Conservation (phyloP, 2,888 invertebrate genomes). For the Hypsopygia costalis region DNA sequence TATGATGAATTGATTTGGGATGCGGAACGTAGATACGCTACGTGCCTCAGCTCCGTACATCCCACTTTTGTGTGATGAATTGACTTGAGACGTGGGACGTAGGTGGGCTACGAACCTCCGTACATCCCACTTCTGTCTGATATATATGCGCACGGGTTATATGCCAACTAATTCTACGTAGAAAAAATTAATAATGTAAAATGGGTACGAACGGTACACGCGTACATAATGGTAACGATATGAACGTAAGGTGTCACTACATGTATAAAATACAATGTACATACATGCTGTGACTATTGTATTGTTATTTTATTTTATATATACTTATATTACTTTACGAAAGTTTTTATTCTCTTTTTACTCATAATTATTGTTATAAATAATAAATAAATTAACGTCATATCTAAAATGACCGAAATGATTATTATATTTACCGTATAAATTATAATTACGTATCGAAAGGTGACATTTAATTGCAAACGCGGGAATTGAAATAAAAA, state of each 20-base stretch:
- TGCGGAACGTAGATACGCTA: too few relatives aligned
- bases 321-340: conserved; percentile 55
- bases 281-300: conserved; percentile 65
- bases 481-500: conserved; percentile 62
- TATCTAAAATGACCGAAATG: conserved; percentile 60
- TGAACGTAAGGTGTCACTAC: conserved; percentile 31
- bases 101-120: too few relatives aligned
- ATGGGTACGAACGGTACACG: conserved; percentile 57
- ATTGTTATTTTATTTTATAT: conserved; percentile 55
- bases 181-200: conserved; percentile 45
- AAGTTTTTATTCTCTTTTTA: conserved; percentile 58
- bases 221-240: conserved; percentile 35
- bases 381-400: conserved; percentile 55
- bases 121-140: conserved; percentile 15
- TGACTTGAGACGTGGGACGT: conserved; percentile 5
- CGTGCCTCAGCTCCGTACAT: too few relatives aligned
- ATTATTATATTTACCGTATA: conserved; percentile 36
- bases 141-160: conserved; percentile 36
- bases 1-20: too few relatives aligned
- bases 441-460: conserved; percentile 30
- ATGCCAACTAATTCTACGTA: conserved; percentile 52
- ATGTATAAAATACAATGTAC: conserved; percentile 43
- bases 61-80: conserved; percentile 10
- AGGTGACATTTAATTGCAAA: conserved; percentile 44
- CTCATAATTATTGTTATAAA: conserved; percentile 54